These are phyloP conservation scores for Psophia crepitans DNA, from an alignment of 2,113 vertebrate genomes.

Conservation along the genomic window DNA sequence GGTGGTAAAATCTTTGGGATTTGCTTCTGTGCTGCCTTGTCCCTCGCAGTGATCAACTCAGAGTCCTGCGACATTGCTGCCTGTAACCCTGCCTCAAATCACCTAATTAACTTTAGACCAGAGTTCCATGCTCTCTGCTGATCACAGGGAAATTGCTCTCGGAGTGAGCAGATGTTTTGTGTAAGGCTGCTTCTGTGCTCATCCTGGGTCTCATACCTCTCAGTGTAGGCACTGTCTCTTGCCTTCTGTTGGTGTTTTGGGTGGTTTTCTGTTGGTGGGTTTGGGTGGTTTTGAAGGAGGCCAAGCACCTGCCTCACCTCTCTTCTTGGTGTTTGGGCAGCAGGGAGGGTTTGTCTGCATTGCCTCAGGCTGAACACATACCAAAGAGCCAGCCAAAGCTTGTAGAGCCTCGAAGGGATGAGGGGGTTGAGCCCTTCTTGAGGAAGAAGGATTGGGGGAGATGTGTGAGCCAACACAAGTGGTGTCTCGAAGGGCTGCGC, in stretches of 20 bases:
- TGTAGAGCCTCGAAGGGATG: neutral
- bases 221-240: neutral
- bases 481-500: fast-evolving
- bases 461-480: neutral
- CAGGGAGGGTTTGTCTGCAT: neutral
- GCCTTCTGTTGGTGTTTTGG: neutral
- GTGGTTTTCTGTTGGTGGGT: no score
- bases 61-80: fast-evolving
- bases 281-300: neutral
- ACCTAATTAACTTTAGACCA: neutral
- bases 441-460: neutral
- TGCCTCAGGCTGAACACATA: neutral
- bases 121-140: neutral
- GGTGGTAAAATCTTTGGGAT: neutral
- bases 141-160: neutral
- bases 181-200: neutral
- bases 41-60: neutral
- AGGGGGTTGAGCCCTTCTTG: neutral
- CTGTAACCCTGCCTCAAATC: neutral
- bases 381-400: neutral
- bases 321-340: neutral
- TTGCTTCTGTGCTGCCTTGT: neutral
- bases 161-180: neutral
- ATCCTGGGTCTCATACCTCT: fast-evolving
- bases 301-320: neutral